Conservation (phyloP, 2,113 vertebrate species). For the Odontophorus gujanensis region DNA sequence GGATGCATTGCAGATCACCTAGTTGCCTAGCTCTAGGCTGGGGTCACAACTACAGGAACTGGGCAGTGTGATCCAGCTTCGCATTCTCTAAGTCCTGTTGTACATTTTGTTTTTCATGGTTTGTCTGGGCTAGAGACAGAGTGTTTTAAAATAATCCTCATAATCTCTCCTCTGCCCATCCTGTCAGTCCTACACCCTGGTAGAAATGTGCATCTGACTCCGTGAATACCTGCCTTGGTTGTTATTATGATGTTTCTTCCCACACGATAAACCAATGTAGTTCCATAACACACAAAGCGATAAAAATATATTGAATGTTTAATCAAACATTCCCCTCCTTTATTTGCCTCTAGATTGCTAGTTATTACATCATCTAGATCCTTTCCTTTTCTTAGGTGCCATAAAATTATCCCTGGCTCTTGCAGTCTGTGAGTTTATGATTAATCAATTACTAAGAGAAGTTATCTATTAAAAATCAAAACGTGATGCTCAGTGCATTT, state of each 20-base stretch:
- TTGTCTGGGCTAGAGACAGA: background rate
- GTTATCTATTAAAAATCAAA: conserved; percentile 67
- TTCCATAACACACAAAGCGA: background rate
- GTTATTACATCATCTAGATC: conserved; percentile 51
- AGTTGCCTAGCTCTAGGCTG: background rate
- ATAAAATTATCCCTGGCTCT: conserved; percentile 59
- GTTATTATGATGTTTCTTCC: conserved; percentile 8
- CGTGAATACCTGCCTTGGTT: background rate
- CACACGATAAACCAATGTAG: background rate
- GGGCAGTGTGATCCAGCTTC: background rate
- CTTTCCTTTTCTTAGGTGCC: background rate
- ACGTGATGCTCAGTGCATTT: background rate
- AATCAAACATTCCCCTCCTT: conserved; percentile 53
- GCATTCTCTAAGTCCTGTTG: background rate
- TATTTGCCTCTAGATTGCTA: conserved; percentile 42
- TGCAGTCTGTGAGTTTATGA: conserved; percentile 66
- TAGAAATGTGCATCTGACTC: background rate
- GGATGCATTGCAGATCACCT: background rate
- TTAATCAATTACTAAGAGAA: conserved; percentile 71
- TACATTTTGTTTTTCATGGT: background rate
- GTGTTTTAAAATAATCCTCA: background rate
- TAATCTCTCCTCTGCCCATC: background rate
- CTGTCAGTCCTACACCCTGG: background rate
- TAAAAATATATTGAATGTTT: conserved; percentile 61
- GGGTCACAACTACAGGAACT: background rate